Conservation (phyloP, 1,140 invertebrate species). For the Drosophila sp. region DNA sequence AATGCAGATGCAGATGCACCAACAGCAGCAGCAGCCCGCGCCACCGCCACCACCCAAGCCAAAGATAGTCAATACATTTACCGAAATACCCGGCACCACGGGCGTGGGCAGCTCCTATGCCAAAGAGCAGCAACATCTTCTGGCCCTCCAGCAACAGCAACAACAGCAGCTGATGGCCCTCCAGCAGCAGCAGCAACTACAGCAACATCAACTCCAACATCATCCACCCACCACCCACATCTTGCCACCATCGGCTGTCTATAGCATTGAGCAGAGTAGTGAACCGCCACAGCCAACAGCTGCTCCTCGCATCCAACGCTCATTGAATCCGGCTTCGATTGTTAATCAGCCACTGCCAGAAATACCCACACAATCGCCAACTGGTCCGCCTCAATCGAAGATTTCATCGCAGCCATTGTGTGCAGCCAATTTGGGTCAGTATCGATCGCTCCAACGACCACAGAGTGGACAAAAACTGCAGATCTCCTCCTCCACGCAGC, state of each 20-base stretch:
- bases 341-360: constrained; percentile 82
- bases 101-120: constrained; percentile 80
- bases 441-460: constrained; percentile 78
- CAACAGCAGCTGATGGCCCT: constrained; percentile 64
- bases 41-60: constrained; percentile 76
- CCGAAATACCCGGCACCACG: constrained; percentile 80
- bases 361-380: constrained; percentile 67
- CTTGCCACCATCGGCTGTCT: constrained; percentile 76
- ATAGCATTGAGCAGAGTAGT: constrained; percentile 76
- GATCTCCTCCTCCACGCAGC: constrained; percentile 53
- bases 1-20: constrained; percentile 40
- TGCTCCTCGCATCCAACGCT: constrained; percentile 63
- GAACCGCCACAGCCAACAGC: constrained; percentile 50
- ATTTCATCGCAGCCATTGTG: constrained; percentile 79
- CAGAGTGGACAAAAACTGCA: constrained; percentile 57
- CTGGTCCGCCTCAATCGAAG: constrained; percentile 55
- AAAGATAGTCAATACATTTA: constrained; percentile 81
- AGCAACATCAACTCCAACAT: constrained; percentile 62
- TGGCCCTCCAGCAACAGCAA: constrained; percentile 58
- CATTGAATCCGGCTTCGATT: constrained; percentile 77
- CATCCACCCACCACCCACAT: constrained; percentile 81
- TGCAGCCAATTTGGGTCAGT: constrained; percentile 77
- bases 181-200: constrained; percentile 73
- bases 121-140: constrained; percentile 70
- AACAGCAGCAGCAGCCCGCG: constrained; percentile 55